Percentiles rank a stretch among this genome's conserved stretches.
Evolutionary conservation across 1,140 invertebrate species (phyloP).

Genomic region (Hyphantria cunea): DNA sequence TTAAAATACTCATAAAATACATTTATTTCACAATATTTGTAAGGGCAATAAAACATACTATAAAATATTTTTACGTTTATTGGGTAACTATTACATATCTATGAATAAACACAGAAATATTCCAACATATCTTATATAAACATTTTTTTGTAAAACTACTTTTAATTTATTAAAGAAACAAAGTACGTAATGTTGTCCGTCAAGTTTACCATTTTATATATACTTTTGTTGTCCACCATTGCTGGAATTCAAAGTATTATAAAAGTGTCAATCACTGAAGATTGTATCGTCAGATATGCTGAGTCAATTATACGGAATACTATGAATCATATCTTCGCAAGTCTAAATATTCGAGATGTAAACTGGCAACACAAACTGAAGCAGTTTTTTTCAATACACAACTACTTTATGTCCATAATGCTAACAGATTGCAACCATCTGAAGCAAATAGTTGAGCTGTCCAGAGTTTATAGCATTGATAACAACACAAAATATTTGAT

Average conservation of each 20-base stretch:
- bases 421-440: slow-evolving; percentile 44
- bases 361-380: slow-evolving; percentile 39
- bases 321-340: slow-evolving; percentile 27
- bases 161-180: slow-evolving; percentile 1
- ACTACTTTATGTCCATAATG: slow-evolving; percentile 47
- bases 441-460: slow-evolving; percentile 38
- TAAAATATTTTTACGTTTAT: no score
- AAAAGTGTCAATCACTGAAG: slow-evolving; percentile 17
- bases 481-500: no score
- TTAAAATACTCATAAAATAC: no score
- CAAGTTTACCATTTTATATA: slow-evolving; percentile 10
- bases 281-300: slow-evolving; percentile 18
- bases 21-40: no score
- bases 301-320: slow-evolving; percentile 23
- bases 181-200: slow-evolving; percentile 8
- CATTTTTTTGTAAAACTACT: background rate
- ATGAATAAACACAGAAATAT: no score
- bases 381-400: slow-evolving; percentile 47
- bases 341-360: slow-evolving; percentile 10
- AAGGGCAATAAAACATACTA: no score
- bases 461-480: no score
- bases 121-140: no score
- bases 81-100: no score
- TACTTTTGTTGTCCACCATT: slow-evolving; percentile 1
- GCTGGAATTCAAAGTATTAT: slow-evolving; percentile 12